Conservation (phyloP, 2,113 vertebrate species). For the Daboia siamensis region DNA sequence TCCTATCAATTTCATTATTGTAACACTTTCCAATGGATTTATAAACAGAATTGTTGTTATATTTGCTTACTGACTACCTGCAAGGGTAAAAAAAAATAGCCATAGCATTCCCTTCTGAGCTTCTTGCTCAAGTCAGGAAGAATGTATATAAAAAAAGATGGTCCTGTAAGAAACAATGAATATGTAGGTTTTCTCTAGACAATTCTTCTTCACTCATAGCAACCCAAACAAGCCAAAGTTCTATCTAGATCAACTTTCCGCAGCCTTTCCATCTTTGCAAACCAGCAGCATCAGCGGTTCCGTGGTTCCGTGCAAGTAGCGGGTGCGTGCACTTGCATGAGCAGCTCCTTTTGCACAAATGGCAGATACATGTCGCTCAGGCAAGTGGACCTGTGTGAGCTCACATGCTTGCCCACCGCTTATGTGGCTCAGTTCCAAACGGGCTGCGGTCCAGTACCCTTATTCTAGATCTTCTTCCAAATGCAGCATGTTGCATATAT, state of each 20-base stretch:
- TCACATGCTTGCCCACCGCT: background rate
- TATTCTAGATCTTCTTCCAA: background rate
- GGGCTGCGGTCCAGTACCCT: background rate
- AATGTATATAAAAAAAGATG: background rate
- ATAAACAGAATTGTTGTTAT: background rate
- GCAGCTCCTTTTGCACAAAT: background rate
- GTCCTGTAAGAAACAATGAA: background rate
- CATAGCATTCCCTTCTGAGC: background rate
- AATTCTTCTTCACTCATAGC: too few species aligned
- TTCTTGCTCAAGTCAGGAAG: background rate
- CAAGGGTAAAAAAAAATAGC: background rate
- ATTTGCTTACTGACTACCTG: background rate
- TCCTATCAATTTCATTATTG: background rate
- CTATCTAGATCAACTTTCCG: too few species aligned
- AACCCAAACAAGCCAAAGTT: too few species aligned
- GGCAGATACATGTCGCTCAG: background rate
- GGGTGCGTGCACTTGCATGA: fast-evolving
- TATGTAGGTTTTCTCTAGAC: background rate
- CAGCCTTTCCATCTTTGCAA: too few species aligned
- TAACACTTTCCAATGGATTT: background rate
- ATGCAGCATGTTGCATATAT: background rate
- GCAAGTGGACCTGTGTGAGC: background rate
- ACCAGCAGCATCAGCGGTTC: too few species aligned
- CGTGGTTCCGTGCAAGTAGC: too few species aligned
- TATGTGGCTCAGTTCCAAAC: background rate